A percentile compares a stretch with the other conserved stretches of the same genome.
These are phyloP conservation scores for Stichopus chloronotus DNA, from an alignment of 35 echinoderm and acorn worm genomes.

Conservation along the genomic window DNA sequence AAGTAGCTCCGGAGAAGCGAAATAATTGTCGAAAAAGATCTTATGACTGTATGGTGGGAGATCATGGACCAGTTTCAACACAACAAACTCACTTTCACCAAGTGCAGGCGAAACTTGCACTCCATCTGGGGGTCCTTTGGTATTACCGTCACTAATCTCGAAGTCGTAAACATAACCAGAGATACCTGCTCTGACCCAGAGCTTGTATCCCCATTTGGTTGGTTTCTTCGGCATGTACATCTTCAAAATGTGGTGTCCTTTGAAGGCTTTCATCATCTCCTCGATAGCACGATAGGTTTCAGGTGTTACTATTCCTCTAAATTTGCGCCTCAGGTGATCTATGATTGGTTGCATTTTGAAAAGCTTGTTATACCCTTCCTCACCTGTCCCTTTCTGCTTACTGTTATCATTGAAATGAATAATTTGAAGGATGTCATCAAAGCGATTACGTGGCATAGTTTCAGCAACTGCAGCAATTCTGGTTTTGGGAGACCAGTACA, in stretches of 20 bases:
- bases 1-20: constrained; percentile 23
- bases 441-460: background rate
- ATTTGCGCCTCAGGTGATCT: constrained; percentile 8
- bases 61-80: background rate
- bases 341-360: constrained; percentile 14
- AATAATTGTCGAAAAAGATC: constrained; percentile 39
- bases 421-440: constrained; percentile 21
- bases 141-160: background rate
- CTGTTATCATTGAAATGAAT: constrained; percentile 43
- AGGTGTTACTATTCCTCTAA: background rate
- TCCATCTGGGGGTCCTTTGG: background rate
- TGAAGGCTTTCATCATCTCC: constrained; percentile 19
- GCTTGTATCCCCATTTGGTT: constrained; percentile 35
- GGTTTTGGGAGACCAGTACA: constrained; percentile 32
- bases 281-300: constrained; percentile 12
- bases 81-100: constrained; percentile 24
- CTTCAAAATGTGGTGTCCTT: constrained; percentile 37
- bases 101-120: background rate
- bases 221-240: constrained; percentile 44
- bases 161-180: constrained; percentile 19
- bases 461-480: background rate
- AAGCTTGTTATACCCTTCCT: background rate
- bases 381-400: background rate
- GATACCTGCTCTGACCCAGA: constrained; percentile 23
- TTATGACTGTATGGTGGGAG: constrained; percentile 5